Evolutionary conservation across 2,113 vertebrate species (phyloP), one percentile per base, ranked within the genome.

Genomic region (Alouatta palliata): DNA sequence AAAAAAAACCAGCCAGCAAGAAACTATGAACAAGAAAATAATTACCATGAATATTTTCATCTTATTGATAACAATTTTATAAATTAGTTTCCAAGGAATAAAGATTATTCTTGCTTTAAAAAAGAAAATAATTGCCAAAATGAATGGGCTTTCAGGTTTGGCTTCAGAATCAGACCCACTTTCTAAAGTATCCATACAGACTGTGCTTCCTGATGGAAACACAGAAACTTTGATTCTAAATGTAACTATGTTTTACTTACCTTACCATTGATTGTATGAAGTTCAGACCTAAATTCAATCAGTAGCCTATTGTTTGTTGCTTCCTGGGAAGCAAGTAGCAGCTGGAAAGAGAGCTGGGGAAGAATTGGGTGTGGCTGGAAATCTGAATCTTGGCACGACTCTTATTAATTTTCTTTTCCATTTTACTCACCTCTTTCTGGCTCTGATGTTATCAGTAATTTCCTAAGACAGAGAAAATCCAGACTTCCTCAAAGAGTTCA

Each of bases 361-460:
- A 93, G 68, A 95, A 97, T 17, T 96, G 84, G 71, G 82, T 95
- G 52, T 77, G 32, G 52, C 76, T 96, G 93, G 93, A 96, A 96
- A 98, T 95, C 68, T 96, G 84, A 97, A 97, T 90, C 87, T 96
- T 95, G 96, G 96, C 77, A 5, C 76, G 58, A 88, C 27, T 96
- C 61, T 79, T 97, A 91, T 8, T 73, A 91, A 96, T 96, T 96
- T 97, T 95, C 89, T 97, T 96, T 96, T 92, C 93, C 93, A 77
- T 86, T 97, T 95, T 96, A 95, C 73, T 87, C 58, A 95, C 87
- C 76, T 86, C 49, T 87, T 73, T 92, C 71, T 95, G 81, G 68
- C 21, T 92, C 92, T 70, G 80, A 97, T 97, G 90, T 97, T 98
- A 97, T 97, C 95, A 90, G 70, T 52, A 84, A 96, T 93, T 91